These are phyloP conservation scores for Sinosuthora webbiana DNA, from an alignment of 2,113 vertebrate genomes.

Conservation along the genomic window DNA sequence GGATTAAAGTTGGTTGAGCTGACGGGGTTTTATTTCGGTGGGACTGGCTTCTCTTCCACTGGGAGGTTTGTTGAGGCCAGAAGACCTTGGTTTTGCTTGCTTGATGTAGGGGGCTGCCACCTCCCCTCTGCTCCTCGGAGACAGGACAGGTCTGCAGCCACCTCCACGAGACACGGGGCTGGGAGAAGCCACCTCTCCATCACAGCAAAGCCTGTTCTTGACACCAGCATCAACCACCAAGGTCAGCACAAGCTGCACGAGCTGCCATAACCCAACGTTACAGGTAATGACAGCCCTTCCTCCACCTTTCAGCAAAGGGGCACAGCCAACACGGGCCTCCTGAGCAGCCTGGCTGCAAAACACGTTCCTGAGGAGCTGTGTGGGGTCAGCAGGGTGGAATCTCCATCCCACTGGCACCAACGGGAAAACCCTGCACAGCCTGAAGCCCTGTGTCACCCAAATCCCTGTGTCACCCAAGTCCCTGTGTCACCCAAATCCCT, in stretches of 20 bases:
- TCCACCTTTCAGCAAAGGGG: neutral
- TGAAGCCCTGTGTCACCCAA: neutral
- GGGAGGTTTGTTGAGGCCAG: neutral
- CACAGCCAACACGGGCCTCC: neutral
- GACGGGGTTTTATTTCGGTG: neutral
- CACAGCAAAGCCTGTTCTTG: accelerated
- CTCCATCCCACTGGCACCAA: neutral
- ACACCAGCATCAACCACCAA: accelerated
- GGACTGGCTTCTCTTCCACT: neutral
- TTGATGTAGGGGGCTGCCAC: neutral
- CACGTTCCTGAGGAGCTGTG: accelerated
- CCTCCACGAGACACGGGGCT: accelerated
- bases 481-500: neutral
- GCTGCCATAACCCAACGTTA: accelerated
- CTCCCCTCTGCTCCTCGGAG: neutral
- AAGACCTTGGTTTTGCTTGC: accelerated
- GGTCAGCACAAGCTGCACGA: neutral
- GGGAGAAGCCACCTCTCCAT: neutral
- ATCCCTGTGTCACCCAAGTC: neutral
- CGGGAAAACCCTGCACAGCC: neutral
- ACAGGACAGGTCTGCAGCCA: neutral
- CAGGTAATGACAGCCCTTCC: accelerated
- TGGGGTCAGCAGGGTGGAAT: neutral
- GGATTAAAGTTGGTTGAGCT: neutral
- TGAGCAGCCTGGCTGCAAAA: neutral